phyloP scores from a whole-genome alignment of 2,113 vertebrate species.

The Lagenorhynchus albirostris region DNA sequence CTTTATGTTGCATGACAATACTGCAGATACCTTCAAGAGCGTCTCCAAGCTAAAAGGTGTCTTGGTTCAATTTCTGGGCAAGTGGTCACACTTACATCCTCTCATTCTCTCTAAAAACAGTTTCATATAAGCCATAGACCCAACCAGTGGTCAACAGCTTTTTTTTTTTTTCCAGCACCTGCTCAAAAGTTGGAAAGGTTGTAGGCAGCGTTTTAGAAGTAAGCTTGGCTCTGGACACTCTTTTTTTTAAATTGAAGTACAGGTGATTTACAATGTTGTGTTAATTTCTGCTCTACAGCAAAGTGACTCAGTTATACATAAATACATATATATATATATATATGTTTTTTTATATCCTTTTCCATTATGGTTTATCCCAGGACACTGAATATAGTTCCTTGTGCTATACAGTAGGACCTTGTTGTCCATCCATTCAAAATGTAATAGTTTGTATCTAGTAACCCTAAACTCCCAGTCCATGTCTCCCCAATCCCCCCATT shows the following conservation, averaged over 20 bases:
- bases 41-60: background rate
- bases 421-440: background rate
- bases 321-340: background rate
- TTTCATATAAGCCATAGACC: background rate
- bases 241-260: background rate
- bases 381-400: background rate
- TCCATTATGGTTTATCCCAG: background rate
- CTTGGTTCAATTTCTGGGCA: background rate
- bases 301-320: background rate
- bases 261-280: background rate
- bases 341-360: background rate
- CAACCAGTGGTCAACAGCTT: background rate
- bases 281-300: background rate
- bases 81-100: background rate
- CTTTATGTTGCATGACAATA: background rate
- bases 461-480: background rate
- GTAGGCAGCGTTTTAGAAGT: background rate
- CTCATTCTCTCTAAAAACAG: background rate
- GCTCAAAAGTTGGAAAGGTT: background rate
- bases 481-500: background rate
- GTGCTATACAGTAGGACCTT: background rate
- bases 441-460: background rate
- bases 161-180: background rate
- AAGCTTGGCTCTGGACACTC: background rate
- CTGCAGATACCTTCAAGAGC: background rate